Evolutionary conservation across 2,888 invertebrate genomes (phyloP), one percentile per base, ranked within the genome.

Genomic region (Melikaiella ostensackeni): DNA sequence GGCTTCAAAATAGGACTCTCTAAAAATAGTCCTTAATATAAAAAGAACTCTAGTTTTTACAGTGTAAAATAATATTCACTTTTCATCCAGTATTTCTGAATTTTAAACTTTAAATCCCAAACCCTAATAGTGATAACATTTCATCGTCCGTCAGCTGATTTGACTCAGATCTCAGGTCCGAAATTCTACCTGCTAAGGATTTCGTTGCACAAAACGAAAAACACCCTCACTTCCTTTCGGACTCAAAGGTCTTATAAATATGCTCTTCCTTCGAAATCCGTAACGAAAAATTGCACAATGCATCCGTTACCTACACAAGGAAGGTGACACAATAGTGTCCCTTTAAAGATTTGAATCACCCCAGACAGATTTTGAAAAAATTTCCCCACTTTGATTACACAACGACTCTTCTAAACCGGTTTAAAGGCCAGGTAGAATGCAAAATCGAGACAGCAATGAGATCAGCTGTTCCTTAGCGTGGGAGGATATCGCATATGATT

Each of bases 381-480:
- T 24, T 19, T 27, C 11, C 46, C 8, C 24, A 19, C 35, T 66
- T 66, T 16, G 66, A 66, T 66, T 66, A 16, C 66, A 66, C 11
- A 66, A 66, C 66, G 46, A 42, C 27, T 19, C 27, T 66, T 66
- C 9, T 27, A 46, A 46, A 46, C 46, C 27, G 42, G 66, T 66
- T 66, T 46, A 66, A 63, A 66, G 27, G 19, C 16, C 46, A 66
- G 66, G 66, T 66, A 66, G 2, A 42, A 30, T 66, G 46, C 42
- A 66, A 66, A 66, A 46, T 66, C 66, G 4, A 62, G 33, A 2
- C 24, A 5, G 64, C 38, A 42, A 24, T 24, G 46, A 66, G 27
- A 66, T 66, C 66, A 66, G 66, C 46, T 66, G 66, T 66, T 46
- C 38, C 21, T 13, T 38, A 64, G 24, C 64, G 64, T 64, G 64